Evolutionary conservation across 2,888 invertebrate genomes (phyloP), one percentile per base, ranked within the genome.

Genomic region (Andrena flavipes): DNA sequence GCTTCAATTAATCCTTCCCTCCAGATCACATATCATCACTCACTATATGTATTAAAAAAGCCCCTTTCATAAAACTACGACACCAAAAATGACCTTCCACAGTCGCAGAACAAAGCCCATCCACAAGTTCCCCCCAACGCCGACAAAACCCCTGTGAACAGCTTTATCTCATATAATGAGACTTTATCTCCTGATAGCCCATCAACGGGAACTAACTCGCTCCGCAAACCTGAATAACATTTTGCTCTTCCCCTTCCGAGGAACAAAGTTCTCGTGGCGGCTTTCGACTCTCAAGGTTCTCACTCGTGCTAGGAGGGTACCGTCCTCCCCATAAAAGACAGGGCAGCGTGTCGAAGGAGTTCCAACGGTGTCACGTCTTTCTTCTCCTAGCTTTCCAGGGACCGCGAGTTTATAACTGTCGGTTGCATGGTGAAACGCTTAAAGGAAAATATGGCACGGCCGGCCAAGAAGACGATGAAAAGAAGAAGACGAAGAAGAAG

Each of bases 331-430:
- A 60, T 84, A 77, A 75, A 82, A 65, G 74, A 82, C 51, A 23
- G n/a, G 33, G 56, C 48, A 56, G 10, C 49, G 29, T 20, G 56
- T 56, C 65, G 56, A 77, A 72, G 67, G 69, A 71, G 71, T 70
- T 75, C 51, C 59, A 26, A 59, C 42, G n/a, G 78, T 62, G 67
- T 51, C 74, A 65, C 49, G 62, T 76, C 29, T 76, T 67, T 82
- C 71, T 82, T 82, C 23, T 69, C 65, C 48, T 56, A 69, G 29
- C 48, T 73, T 82, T 79, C 68, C 49, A 67, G 60, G 67, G 76
- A 72, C 42, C 60, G 71, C 42, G 81, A 80, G 73, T 85, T 82
- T 85, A 82, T 84, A 86, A 87, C 80, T 80, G 85, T 86, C 84
- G 75, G 64, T 73, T 29, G 42, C 64, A 48, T 62, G 59, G 23